These are phyloP conservation scores for Chondrosia reniformis DNA, from an alignment of 37 sponge, comb jelly and placozoan species.

Conservation along the genomic window DNA sequence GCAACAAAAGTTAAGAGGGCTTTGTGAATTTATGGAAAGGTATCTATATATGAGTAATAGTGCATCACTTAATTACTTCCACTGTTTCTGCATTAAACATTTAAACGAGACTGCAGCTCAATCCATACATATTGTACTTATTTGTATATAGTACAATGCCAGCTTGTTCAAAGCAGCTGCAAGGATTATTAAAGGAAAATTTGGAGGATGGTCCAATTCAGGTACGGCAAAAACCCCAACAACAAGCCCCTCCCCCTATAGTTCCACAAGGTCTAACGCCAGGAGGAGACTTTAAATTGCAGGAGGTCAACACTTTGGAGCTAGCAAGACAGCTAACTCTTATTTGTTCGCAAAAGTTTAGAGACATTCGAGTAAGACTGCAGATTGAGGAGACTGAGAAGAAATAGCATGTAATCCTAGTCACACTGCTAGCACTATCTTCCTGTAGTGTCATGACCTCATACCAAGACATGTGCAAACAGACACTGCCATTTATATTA, in stretches of 20 bases:
- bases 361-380: conserved; percentile 43
- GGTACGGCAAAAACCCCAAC: conserved; percentile 23
- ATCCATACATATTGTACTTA: not conserved
- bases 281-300: conserved; percentile 43
- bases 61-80: not conserved
- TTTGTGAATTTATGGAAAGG: conserved; percentile 41
- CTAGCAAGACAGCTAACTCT: conserved; percentile 60
- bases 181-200: conserved; percentile 31
- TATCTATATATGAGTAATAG: not conserved
- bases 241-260: conserved; percentile 42
- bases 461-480: not conserved
- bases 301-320: conserved; percentile 67
- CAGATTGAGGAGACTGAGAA: not conserved
- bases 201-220: conserved; percentile 38
- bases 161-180: conserved; percentile 48
- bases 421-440: not conserved
- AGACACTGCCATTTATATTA: conserved; percentile 24
- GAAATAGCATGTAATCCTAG: not conserved
- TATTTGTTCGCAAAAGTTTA: conserved; percentile 29
- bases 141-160: conserved; percentile 37
- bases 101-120: not conserved
- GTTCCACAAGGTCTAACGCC: conserved; percentile 28
- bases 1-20: conserved; percentile 15
- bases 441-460: conserved; percentile 13
- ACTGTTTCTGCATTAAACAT: not conserved